Base-by-base conservation (phyloP, 1,140 invertebrate species). In the Pristionchus pacificus region DNA sequence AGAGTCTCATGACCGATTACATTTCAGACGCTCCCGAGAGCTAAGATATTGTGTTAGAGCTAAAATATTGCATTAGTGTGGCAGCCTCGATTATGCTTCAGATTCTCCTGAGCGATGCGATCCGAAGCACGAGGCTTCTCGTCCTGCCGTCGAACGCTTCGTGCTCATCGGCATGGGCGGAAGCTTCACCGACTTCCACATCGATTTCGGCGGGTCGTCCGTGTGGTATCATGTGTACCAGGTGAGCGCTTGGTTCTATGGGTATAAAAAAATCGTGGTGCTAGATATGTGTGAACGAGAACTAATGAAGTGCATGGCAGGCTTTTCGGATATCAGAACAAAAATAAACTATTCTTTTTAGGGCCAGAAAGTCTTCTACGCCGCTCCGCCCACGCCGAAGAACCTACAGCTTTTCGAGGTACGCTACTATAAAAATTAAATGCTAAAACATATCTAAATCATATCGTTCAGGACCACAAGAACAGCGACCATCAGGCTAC, bases 161-260 rank as follows among this genome's bases (percentile, higher is more conserved):
- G 95, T 92, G 85, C 87, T 95, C 67, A 91, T 95, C 88, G 90
- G 91, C 19, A 89, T 92, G 2, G 89, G 89, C 81, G 90, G 91
- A 80, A 91, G 91, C 75, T 96, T 91, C 80, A 95, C 93, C 2
- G 93, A 96, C 86, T 96, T 94, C 86, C 93, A 96, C 83, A 89
- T 96, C 38, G 93, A 95, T 85, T 95, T 96, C 86, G 93, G 93
- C 19, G 93, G 93, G 1, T 93, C 92, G 0, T 92, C 91, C 19
- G 93, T 95, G 0, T 96, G 93, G 93, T 96, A 95, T 85, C 93
- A 95, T 82, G 89, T 95, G n/a, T 84, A 95, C 59, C 85, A 85
- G 88, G 90, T 84, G 84, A 83, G 82, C 38, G 38, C 32, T 15
- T 61, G 28, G 33, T n/a, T n/a, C n/a, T n/a, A n/a, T n/a, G n/a